Percentiles rank a stretch among this genome's conserved stretches.
phyloP scores from a whole-genome alignment of 1,140 invertebrate genomes.

The Brachionus paranguensis region DNA sequence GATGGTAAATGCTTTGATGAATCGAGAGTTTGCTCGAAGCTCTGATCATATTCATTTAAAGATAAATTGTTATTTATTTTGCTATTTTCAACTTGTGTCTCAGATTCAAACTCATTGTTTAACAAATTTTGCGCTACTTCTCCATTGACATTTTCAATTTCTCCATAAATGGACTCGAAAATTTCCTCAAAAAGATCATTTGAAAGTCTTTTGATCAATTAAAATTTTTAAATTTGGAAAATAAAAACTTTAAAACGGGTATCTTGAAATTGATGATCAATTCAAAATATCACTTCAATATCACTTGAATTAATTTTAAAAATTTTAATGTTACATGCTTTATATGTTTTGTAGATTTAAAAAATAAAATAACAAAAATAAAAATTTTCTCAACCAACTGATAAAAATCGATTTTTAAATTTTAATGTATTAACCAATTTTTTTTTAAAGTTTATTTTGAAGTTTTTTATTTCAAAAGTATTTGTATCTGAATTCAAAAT shows the following conservation, averaged over 20 bases:
- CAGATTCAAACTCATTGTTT: neutral
- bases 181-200: constrained; percentile 4
- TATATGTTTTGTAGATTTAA: too few species aligned
- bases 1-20: neutral
- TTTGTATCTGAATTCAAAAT: too few species aligned
- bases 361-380: too few species aligned
- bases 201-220: neutral
- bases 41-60: neutral
- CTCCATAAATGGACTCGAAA: neutral
- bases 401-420: too few species aligned
- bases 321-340: too few species aligned
- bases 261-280: too few species aligned
- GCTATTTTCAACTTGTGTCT: neutral
- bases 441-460: too few species aligned
- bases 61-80: neutral
- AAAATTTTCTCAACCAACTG: too few species aligned
- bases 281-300: too few species aligned
- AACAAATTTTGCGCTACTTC: neutral
- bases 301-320: too few species aligned
- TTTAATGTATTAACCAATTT: too few species aligned
- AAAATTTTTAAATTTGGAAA: neutral
- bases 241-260: neutral
- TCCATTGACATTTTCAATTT: constrained; percentile 6
- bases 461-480: too few species aligned
- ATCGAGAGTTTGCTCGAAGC: neutral